Conservation (phyloP, 1,140 invertebrate genomes). For the Bombus impatiens region DNA sequence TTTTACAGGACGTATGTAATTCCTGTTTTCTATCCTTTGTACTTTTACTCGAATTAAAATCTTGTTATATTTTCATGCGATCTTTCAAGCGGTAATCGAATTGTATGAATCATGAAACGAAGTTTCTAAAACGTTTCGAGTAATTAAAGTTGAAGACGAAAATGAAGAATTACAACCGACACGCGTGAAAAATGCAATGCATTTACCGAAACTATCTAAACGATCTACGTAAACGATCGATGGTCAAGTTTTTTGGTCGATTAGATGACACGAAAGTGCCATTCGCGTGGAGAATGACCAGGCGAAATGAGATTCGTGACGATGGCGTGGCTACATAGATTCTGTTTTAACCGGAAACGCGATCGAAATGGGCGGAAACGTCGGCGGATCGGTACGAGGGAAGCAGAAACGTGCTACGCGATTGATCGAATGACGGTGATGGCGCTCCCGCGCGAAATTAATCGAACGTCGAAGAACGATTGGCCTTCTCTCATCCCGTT, state of each 20-base stretch:
- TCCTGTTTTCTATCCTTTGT: background rate
- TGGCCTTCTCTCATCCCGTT: background rate
- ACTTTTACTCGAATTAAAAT: too few species aligned
- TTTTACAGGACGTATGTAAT: background rate
- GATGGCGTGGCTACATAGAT: conserved; percentile 11
- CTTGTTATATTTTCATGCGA: background rate
- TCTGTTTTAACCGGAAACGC: conserved; percentile 37
- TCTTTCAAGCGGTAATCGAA: background rate
- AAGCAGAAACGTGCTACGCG: conserved; percentile 10
- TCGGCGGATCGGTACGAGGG: conserved; percentile 17
- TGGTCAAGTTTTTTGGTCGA: background rate
- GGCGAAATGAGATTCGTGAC: conserved; percentile 26
- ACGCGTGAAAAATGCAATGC: conserved; percentile 1
- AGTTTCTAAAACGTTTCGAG: background rate
- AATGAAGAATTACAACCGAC: background rate
- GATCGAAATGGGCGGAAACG: conserved; percentile 6
- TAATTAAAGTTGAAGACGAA: background rate
- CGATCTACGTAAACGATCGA: background rate
- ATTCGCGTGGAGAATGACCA: conserved; percentile 36
- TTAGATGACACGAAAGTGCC: conserved; percentile 38
- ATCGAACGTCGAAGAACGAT: conserved; percentile 9
- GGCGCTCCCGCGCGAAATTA: background rate
- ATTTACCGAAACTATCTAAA: conserved; percentile 13
- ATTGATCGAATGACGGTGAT: conserved; percentile 43
- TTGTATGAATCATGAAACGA: background rate